Base-by-base conservation (phyloP, 2,888 invertebrate genomes). In the Opisthograptis luteolata region DNA sequence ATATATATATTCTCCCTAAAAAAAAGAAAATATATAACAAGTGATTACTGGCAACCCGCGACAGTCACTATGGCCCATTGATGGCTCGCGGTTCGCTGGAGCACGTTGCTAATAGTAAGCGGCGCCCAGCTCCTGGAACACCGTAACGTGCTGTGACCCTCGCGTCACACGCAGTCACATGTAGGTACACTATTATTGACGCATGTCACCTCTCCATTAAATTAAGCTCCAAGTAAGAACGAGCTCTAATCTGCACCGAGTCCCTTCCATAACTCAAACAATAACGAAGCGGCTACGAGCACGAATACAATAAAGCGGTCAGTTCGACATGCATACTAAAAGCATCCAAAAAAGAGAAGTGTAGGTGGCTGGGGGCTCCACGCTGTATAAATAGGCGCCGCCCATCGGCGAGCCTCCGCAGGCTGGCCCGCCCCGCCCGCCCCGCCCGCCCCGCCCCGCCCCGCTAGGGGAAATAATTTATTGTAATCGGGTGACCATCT, bases 371-470 rank as follows among this genome's bases (percentile, higher is more conserved):
- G n/a, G n/a, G n/a, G n/a, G n/a, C n/a, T n/a, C n/a, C n/a, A n/a
- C n/a, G n/a, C n/a, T n/a, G n/a, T n/a, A 22, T n/a, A 22, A 22
- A 22, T 22, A 22, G 20, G 45, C 57, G 35, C 35, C 19, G 22
- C 34, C 34, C n/a, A n/a, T n/a, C n/a, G n/a, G n/a, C n/a, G n/a
- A n/a, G n/a, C n/a, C 13, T 19, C 24, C 6, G 20, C 7, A 1
- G 35, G 6, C 13, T 24, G 60, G 62, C 45, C 54, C 54, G 63
- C 58, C 54, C 53, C 56, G 51, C 47, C 57, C 14, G 62, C 61
- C 47, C 54, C 57, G 64, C 59, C 58, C 54, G 53, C 47, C 55
- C 46, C 53, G 58, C 60, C 55, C 62, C 60, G 61, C 61, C 64
- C 61, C 53, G 42, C 19, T 24, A 24, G 15, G 27, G 20, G 17